Evolutionary conservation across 2,113 vertebrate genomes (phyloP).

Genomic region (Solea solea): DNA sequence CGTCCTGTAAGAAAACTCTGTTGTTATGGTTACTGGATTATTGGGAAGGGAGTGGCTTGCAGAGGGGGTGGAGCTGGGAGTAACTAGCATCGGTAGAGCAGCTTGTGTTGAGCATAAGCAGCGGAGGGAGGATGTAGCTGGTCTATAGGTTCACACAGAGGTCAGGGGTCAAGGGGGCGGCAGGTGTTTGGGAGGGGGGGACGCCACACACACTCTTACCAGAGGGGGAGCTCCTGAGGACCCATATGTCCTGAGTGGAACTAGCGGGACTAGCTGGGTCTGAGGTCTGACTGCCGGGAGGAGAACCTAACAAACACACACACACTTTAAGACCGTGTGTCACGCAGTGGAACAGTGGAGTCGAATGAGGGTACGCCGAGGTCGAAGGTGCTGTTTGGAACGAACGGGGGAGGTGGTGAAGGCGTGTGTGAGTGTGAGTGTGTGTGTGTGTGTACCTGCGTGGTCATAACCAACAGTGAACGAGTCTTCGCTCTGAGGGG

Average conservation of each 20-base stretch:
- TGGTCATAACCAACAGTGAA: constrained; percentile 71
- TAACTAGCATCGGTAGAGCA: constrained; percentile 37
- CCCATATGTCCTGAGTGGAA: constrained; percentile 81
- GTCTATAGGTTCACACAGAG: constrained; percentile 35
- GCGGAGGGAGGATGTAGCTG: constrained; percentile 2
- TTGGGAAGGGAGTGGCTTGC: neutral
- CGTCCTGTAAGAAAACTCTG: neutral
- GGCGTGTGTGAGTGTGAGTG: constrained; percentile 29
- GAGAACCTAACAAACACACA: constrained; percentile 80
- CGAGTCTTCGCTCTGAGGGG: constrained; percentile 80
- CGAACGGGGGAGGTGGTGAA: constrained; percentile 7
- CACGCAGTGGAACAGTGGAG: constrained; percentile 20
- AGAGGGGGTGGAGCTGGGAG: constrained; percentile 23
- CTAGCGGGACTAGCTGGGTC: constrained; percentile 72
- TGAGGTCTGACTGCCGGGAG: constrained; percentile 68
- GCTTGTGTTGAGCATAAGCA: constrained; percentile 8
- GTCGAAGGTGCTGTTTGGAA: neutral
- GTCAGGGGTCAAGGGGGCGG: neutral
- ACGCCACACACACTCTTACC: constrained; percentile 79
- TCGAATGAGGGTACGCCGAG: neutral
- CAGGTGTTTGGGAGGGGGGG: constrained; percentile 26
- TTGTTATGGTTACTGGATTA: constrained; percentile 23
- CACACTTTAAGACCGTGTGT: constrained; percentile 21
- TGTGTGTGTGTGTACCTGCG: constrained; percentile 48
- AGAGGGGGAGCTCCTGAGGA: constrained; percentile 79